These are phyloP conservation scores for Prolemur simus DNA, from an alignment of 2,113 vertebrate species.

Conservation along the genomic window DNA sequence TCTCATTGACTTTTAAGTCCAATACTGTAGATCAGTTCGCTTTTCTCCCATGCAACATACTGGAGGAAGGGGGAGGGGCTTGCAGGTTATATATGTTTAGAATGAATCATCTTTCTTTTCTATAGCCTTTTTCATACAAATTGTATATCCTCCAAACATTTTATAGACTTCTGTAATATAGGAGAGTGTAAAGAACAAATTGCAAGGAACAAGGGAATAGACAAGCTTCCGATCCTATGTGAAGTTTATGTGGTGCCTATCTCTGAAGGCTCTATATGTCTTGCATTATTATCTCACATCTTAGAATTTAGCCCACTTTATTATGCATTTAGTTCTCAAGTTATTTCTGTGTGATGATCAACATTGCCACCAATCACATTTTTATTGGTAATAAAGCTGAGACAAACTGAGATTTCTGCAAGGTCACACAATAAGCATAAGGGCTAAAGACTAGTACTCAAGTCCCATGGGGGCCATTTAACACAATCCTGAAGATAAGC, in stretches of 20 bases:
- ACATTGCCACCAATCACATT: not conserved
- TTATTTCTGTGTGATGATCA: not conserved
- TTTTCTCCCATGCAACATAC: slow-evolving; percentile 23
- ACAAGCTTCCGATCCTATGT: not conserved
- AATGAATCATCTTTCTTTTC: slow-evolving; percentile 76
- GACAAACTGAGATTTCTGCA: not conserved
- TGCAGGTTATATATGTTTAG: slow-evolving; percentile 52
- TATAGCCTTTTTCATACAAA: slow-evolving; percentile 67
- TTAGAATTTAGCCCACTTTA: not conserved
- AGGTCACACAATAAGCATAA: not conserved
- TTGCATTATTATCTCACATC: not conserved
- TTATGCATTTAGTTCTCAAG: slow-evolving; percentile 40
- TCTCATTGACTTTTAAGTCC: slow-evolving; percentile 62
- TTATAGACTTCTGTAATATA: slow-evolving; percentile 41
- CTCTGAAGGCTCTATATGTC: not conserved
- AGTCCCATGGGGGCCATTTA: not conserved
- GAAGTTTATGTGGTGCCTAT: not conserved
- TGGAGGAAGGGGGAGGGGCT: not conserved
- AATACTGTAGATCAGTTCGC: slow-evolving; percentile 58
- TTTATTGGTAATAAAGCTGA: not conserved
- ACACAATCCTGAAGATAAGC: not conserved
- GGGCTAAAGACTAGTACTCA: not conserved
- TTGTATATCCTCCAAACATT: slow-evolving; percentile 51
- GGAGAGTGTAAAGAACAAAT: slow-evolving; percentile 51
- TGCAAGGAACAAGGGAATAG: slow-evolving; percentile 11